phyloP scores from a whole-genome alignment of 1,140 invertebrate species.

The Anadara kagoshimensis region DNA sequence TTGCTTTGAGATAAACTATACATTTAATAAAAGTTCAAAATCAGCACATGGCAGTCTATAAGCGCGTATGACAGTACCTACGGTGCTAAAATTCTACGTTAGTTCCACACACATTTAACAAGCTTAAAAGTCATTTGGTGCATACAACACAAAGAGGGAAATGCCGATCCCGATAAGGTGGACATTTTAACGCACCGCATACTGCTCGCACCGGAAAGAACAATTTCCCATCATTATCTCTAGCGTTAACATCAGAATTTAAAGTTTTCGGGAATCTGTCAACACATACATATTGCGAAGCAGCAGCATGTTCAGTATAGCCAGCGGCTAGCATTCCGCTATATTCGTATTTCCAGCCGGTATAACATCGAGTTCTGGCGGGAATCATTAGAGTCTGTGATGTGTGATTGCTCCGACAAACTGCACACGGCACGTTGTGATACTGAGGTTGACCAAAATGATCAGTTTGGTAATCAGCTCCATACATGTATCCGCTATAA shows the following conservation, averaged over 20 bases:
- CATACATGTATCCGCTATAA: constrained; percentile 24
- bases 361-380: constrained; percentile 33
- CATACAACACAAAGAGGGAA: no score
- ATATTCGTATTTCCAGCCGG: constrained; percentile 47
- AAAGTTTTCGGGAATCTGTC: constrained; percentile 8
- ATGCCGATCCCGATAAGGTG: neutral
- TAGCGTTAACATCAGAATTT: neutral
- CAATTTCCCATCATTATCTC: constrained; percentile 21
- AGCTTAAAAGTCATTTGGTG: no score
- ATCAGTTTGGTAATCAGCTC: constrained; percentile 24
- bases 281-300: constrained; percentile 29
- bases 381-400: constrained; percentile 46
- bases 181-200: constrained; percentile 23
- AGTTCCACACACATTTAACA: no score
- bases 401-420: constrained; percentile 15
- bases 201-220: constrained; percentile 20
- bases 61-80: no score
- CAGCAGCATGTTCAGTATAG: constrained; percentile 8
- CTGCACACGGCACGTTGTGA: constrained; percentile 34
- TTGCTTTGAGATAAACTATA: no score
- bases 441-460: neutral
- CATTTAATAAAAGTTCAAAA: no score
- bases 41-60: no score
- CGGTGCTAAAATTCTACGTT: no score
- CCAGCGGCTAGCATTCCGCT: constrained; percentile 7